Conservation (phyloP, 1,140 invertebrate genomes). For the Lerema accius region DNA sequence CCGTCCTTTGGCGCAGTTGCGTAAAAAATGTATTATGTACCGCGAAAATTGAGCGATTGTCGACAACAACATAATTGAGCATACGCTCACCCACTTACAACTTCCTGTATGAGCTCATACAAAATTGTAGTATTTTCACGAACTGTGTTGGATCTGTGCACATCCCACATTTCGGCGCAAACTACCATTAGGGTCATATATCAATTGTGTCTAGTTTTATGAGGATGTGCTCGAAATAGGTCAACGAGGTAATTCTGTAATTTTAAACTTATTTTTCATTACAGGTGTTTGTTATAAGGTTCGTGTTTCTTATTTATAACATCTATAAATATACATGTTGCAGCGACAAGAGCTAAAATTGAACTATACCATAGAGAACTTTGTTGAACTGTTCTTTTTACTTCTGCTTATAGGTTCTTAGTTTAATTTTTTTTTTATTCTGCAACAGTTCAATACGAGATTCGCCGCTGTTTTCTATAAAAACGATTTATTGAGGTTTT, state of each 20-base stretch:
- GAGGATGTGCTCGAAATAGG: conserved; percentile 33
- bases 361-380: too few relatives aligned
- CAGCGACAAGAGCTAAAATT: too few relatives aligned
- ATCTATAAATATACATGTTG: too few relatives aligned
- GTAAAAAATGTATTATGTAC: too few relatives aligned
- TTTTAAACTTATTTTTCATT: neutral
- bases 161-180: conserved; percentile 37
- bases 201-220: conserved; percentile 42
- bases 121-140: conserved; percentile 40
- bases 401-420: too few relatives aligned
- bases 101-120: conserved; percentile 61
- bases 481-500: too few relatives aligned
- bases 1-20: too few relatives aligned
- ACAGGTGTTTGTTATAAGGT: neutral
- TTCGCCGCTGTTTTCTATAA: too few relatives aligned
- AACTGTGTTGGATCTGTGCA: conserved; percentile 25
- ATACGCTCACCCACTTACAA: conserved; percentile 23
- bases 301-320: too few relatives aligned
- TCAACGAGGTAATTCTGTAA: conserved; percentile 23
- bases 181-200: conserved; percentile 48
- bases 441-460: too few relatives aligned
- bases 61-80: conserved; percentile 6
- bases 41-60: neutral
- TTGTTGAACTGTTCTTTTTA: too few relatives aligned
- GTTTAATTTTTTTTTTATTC: too few relatives aligned